Percentiles rank a stretch among this genome's conserved stretches.
Conservation (phyloP, 2,113 vertebrate genomes). For the Tautogolabrus adspersus region DNA sequence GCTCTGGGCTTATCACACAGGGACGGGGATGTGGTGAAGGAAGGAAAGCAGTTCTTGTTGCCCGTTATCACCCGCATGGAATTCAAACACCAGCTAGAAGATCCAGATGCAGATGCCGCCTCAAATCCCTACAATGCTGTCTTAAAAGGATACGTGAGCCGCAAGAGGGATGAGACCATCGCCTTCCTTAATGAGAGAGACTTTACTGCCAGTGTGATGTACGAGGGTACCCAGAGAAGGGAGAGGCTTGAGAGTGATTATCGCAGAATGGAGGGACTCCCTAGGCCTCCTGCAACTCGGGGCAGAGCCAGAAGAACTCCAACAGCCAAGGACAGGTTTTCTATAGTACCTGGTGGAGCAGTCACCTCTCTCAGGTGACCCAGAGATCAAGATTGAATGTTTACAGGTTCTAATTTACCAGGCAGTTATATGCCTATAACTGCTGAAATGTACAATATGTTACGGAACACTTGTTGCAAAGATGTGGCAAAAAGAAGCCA, state of each 20-base stretch:
- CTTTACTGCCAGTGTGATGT: slow-evolving; percentile 79
- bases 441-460: no score
- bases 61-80: slow-evolving; percentile 83
- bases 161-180: slow-evolving; percentile 80
- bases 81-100: slow-evolving; percentile 79
- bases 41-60: slow-evolving; percentile 73
- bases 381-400: neutral
- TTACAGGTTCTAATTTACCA: neutral
- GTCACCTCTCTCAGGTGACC: slow-evolving; percentile 55
- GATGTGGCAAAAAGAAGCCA: no score
- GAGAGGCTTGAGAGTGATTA: slow-evolving; percentile 75
- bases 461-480: no score
- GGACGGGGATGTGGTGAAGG: slow-evolving; percentile 28
- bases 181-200: slow-evolving; percentile 81
- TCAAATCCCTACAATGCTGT: slow-evolving; percentile 80
- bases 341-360: slow-evolving; percentile 66
- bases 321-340: slow-evolving; percentile 71
- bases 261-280: slow-evolving; percentile 75
- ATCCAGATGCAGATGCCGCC: slow-evolving; percentile 63
- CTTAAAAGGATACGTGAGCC: slow-evolving; percentile 81
- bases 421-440: neutral
- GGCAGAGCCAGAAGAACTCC: slow-evolving; percentile 68
- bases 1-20: slow-evolving; percentile 60
- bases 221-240: slow-evolving; percentile 69
- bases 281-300: slow-evolving; percentile 19